These are phyloP conservation scores for Spatulosminthurus flaviceps DNA, from an alignment of 2,888 invertebrate species.

Conservation along the genomic window DNA sequence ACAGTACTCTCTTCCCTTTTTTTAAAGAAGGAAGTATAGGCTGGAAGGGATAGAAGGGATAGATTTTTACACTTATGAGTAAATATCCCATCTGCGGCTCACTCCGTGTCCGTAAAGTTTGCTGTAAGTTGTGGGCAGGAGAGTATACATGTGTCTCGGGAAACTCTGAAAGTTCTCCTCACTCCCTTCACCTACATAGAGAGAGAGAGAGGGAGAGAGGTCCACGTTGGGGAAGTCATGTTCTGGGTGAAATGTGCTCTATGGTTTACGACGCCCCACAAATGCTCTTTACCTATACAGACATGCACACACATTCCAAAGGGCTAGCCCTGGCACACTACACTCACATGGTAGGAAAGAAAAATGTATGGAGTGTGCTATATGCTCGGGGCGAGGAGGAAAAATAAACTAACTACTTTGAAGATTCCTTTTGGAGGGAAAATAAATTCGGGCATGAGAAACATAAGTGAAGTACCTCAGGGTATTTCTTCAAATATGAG, in stretches of 20 bases:
- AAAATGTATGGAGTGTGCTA: not conserved
- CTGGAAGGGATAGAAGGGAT: constrained; percentile 15
- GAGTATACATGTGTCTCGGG: constrained; percentile 8
- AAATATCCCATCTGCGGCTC: constrained; percentile 34
- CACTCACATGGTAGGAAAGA: no score
- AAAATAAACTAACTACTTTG: constrained; percentile 35
- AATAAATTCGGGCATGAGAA: constrained; percentile 3
- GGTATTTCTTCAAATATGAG: constrained; percentile 19
- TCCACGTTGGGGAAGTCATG: not conserved
- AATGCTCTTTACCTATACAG: not conserved
- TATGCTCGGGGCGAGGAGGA: not conserved
- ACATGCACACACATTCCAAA: constrained; percentile 8
- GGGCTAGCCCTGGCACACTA: no score
- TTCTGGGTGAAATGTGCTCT: constrained; percentile 20
- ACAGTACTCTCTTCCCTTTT: no score
- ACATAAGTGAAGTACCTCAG: no score
- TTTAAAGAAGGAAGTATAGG: not conserved
- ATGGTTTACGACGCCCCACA: constrained; percentile 1
- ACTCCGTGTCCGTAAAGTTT: constrained; percentile 44
- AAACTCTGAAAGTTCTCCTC: not conserved
- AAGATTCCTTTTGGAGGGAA: constrained; percentile 25
- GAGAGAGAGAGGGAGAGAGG: no score
- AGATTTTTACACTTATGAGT: constrained; percentile 43
- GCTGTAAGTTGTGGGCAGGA: not conserved
- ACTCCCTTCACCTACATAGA: not conserved